Evolutionary conservation across 1,140 invertebrate genomes (phyloP).

Genomic region (Aethina tumida): DNA sequence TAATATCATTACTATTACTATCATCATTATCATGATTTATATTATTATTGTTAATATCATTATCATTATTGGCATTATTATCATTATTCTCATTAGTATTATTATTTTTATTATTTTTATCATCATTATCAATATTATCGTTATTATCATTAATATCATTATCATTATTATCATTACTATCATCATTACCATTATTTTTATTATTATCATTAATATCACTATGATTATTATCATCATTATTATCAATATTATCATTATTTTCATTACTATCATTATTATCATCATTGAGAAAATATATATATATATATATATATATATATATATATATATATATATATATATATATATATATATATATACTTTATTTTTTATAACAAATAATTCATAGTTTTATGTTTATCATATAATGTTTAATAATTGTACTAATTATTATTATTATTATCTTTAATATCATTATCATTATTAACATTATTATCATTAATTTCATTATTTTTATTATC

Average conservation of each 20-base stretch:
- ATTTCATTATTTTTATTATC: conserved; percentile 1
- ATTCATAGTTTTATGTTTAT: no score
- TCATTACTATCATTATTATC: conserved; percentile 7
- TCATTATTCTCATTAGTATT: conserved; percentile 6
- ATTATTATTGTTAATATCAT: conserved; percentile 9
- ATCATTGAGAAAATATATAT: no score
- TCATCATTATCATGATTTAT: conserved; percentile 7
- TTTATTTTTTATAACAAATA: no score
- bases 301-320: no score
- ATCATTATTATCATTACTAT: conserved; percentile 8
- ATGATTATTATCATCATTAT: conserved; percentile 6
- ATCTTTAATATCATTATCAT: conserved; percentile 1
- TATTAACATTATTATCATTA: conserved; percentile 1
- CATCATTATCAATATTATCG: conserved; percentile 8
- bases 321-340: no score
- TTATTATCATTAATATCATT: conserved; percentile 7
- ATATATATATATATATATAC: no score
- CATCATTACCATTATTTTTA: conserved; percentile 6
- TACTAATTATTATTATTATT: conserved; percentile 1
- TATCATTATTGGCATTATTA: conserved; percentile 8
- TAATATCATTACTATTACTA: conserved; percentile 1
- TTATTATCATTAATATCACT: conserved; percentile 6
- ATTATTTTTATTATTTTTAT: conserved; percentile 7
- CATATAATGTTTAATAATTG: no score
- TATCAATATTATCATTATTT: conserved; percentile 6